Percentiles rank a stretch among this genome's conserved stretches.
Conservation (phyloP, 2,797 vertebrate genomes). For the Anguilla megastoma region DNA sequence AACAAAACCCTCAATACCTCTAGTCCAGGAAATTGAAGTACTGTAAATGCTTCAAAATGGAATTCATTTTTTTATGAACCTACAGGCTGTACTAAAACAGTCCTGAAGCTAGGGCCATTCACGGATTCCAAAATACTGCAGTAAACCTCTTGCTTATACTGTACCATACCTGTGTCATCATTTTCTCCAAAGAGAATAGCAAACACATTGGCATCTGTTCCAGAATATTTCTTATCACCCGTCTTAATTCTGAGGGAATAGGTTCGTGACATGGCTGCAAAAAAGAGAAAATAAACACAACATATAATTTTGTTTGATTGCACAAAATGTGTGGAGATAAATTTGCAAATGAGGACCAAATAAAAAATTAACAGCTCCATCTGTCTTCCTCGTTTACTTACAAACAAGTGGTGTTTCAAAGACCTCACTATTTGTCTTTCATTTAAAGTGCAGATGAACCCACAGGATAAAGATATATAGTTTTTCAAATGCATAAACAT, state of each 20-base stretch:
- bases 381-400: not conserved
- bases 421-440: not conserved
- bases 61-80: not conserved
- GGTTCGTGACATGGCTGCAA: constrained; percentile 90
- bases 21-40: not conserved
- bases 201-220: constrained; percentile 91
- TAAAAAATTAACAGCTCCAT: not conserved
- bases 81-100: too few relatives aligned
- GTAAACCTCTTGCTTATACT: not conserved
- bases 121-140: not conserved
- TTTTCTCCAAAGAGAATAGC: constrained; percentile 85
- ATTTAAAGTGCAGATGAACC: not conserved
- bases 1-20: not conserved
- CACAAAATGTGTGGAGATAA: not conserved
- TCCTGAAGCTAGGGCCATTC: not conserved
- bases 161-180: constrained; percentile 84
- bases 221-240: constrained; percentile 90
- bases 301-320: not conserved
- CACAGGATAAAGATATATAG: not conserved
- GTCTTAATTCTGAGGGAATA: constrained; percentile 90
- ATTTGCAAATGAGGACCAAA: not conserved
- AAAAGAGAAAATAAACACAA: not conserved
- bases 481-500: too few relatives aligned
- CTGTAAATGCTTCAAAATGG: not conserved
- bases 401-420: not conserved